Percentiles rank a stretch among this genome's conserved stretches.
Evolutionary conservation across 2,888 invertebrate species (phyloP).

Genomic region (Pardosa pseudoannulata): DNA sequence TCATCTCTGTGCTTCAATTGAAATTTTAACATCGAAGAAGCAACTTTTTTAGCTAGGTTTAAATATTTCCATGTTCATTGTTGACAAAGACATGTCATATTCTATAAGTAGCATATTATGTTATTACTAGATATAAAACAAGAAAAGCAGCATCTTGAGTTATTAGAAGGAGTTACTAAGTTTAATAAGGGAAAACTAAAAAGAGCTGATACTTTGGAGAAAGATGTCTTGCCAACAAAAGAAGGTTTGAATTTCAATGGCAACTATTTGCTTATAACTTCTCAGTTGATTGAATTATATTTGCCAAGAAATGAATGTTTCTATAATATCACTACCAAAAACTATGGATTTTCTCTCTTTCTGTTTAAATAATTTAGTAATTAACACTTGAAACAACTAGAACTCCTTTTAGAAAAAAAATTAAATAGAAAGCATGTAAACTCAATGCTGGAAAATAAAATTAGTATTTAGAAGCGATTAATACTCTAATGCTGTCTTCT

Average conservation of each 20-base stretch:
- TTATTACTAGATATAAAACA: constrained; percentile 41
- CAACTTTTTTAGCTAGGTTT: too few species aligned
- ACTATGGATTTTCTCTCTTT: not conserved
- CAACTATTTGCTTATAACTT: not conserved
- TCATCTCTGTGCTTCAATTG: too few species aligned
- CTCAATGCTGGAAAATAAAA: too few species aligned
- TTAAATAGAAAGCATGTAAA: too few species aligned
- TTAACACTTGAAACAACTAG: not conserved
- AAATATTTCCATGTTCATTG: too few species aligned
- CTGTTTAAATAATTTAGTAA: not conserved
- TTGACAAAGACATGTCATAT: too few species aligned
- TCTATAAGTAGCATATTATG: constrained; percentile 4
- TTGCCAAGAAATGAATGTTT: too few species aligned
- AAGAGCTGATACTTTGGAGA: constrained; percentile 92
- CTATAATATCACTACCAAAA: too few species aligned
- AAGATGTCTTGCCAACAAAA: constrained; percentile 93
- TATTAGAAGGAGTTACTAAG: constrained; percentile 38
- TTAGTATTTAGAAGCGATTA: too few species aligned
- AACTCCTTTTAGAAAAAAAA: too few species aligned
- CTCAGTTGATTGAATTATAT: not conserved
- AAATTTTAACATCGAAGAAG: too few species aligned
- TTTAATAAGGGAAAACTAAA: constrained; percentile 80
- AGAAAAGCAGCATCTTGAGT: constrained; percentile 37
- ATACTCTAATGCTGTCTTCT: too few species aligned
- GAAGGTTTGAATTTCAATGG: constrained; percentile 83